Conservation (phyloP, 1,140 invertebrate species). For the Cyphomyrmex costatus region DNA sequence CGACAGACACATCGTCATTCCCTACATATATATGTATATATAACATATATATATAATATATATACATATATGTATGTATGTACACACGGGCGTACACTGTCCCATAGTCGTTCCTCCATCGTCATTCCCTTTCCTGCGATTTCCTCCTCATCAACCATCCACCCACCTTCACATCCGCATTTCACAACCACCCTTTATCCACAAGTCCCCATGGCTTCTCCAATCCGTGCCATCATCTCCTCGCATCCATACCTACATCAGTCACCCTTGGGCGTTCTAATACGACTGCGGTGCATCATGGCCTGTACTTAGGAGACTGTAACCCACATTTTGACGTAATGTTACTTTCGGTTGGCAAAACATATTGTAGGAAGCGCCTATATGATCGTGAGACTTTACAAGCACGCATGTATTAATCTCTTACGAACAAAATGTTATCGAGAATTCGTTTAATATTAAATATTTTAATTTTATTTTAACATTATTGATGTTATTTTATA, state of each 20-base stretch:
- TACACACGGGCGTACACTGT: constrained; percentile 35
- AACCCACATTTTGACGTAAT: constrained; percentile 73
- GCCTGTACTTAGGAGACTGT: constrained; percentile 74
- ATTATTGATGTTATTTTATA: not conserved
- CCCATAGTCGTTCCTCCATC: constrained; percentile 64
- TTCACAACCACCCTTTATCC: constrained; percentile 26
- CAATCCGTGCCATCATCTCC: constrained; percentile 18
- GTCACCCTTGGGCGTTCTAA: constrained; percentile 71
- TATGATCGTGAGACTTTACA: constrained; percentile 22
- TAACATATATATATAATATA: constrained; percentile 8
- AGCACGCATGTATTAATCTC: not conserved
- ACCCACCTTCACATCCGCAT: constrained; percentile 49
- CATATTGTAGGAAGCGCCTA: constrained; percentile 57
- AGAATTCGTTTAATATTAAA: not conserved
- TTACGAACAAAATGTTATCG: not conserved
- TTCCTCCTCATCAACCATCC: constrained; percentile 60
- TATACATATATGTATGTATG: constrained; percentile 2
- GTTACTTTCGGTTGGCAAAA: constrained; percentile 69
- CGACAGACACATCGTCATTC: constrained; percentile 79
- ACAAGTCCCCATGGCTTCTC: not conserved
- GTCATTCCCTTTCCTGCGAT: constrained; percentile 74
- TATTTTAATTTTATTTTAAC: not conserved
- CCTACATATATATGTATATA: constrained; percentile 45
- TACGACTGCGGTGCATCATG: constrained; percentile 65
- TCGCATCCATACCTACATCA: constrained; percentile 20